Percentiles rank a stretch among this genome's conserved stretches.
phyloP scores from a whole-genome alignment of 2,113 vertebrate genomes.

The Seriola quinqueradiata region DNA sequence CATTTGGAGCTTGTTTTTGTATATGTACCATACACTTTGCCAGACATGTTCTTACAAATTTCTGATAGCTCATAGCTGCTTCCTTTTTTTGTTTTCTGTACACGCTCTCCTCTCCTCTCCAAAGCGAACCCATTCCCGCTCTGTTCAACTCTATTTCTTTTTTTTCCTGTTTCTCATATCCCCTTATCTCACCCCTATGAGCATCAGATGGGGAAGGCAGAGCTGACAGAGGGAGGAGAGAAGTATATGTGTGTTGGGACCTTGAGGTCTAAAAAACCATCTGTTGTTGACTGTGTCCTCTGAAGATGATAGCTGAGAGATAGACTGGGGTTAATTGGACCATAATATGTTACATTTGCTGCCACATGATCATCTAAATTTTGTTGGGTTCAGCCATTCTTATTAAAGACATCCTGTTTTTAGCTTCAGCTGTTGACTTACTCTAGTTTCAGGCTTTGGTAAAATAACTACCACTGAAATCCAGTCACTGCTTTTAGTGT shows the following conservation, averaged over 20 bases:
- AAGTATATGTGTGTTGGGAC: slow-evolving; percentile 44
- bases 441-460: slow-evolving; percentile 19
- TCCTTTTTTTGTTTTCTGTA: slow-evolving; percentile 26
- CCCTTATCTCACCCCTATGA: slow-evolving; percentile 28
- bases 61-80: slow-evolving; percentile 23
- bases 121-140: not conserved
- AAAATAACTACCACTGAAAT: not conserved
- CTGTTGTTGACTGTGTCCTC: slow-evolving; percentile 55
- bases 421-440: slow-evolving; percentile 12
- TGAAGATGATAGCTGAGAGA: slow-evolving; percentile 24
- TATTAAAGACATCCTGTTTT: slow-evolving; percentile 46
- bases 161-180: not conserved
- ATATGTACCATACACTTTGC: not conserved
- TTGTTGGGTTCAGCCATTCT: slow-evolving; percentile 31
- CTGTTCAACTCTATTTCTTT: not conserved
- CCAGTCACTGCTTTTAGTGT: not conserved
- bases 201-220: slow-evolving; percentile 51
- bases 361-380: slow-evolving; percentile 38
- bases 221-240: slow-evolving; percentile 43
- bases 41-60: slow-evolving; percentile 24
- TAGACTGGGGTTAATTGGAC: slow-evolving; percentile 52
- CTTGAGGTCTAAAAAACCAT: slow-evolving; percentile 56
- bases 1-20: slow-evolving; percentile 47
- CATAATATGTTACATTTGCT: slow-evolving; percentile 46
- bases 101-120: not conserved